Evolutionary conservation across 1,140 invertebrate genomes (phyloP), one percentile per base, ranked within the genome.

Genomic region (Drosophila funebris): DNA sequence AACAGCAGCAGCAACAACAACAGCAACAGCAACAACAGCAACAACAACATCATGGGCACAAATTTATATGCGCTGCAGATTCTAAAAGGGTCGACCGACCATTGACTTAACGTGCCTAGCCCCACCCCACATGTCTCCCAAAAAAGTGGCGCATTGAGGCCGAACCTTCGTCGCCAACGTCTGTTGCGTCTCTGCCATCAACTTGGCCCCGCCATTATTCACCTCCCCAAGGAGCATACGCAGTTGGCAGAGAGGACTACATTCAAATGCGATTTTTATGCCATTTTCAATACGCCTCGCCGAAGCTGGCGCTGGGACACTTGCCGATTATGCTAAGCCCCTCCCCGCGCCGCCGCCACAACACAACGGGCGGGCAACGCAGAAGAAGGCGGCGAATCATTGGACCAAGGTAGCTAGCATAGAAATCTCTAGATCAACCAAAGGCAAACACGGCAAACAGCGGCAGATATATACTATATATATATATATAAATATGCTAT

Each of bases 251-350:
- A 67, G 33, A 54, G 60, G 52, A 69, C 64, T 90, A 90, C 89
- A 90, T 90, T 90, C 87, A 90, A 90, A 90, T 90, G 87, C 87
- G 87, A 90, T 85, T 90, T 90, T 90, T 80, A 81, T 85, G 87
- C 85, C 75, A 88, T 88, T 87, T 78, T 90, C 87, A 82, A 90
- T 90, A 90, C 74, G 61, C 71, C 78, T 58, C 27, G 9, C 2
- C 27, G 27, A 50, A 31, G 27, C 14, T 9, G 46, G 31, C 27
- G 46, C 46, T 16, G 27, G 46, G 44, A 46, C 44, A 46, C 22
- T 46, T 46, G 24, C 20, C 44, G 20, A 22, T 5, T 24, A 11
- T 13, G n/a, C n/a, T n/a, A n/a, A n/a, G n/a, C 44, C n/a, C 39
- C 1, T 1, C 3, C 2, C 31, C 9, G 8, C 9, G 3, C 9